Evolutionary conservation across 2,888 invertebrate genomes (phyloP), one percentile per base, ranked within the genome.

Genomic region (Serripes groenlandicus): DNA sequence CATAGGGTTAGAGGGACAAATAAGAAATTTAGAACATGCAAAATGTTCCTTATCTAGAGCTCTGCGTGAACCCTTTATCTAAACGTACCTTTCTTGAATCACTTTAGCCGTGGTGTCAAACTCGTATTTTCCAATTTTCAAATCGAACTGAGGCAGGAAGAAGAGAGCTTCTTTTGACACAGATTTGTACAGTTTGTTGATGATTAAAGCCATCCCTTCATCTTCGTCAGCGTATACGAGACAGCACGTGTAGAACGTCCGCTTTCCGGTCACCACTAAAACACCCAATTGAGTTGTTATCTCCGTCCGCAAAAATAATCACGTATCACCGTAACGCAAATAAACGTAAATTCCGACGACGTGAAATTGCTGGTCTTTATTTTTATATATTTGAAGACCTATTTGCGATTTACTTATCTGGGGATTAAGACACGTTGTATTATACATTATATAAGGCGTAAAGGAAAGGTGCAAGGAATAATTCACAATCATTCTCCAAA

Each of bases 141-240:
- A 72, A 35, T 85, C 85, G 66, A 85, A 85, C 71, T 82, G 85
- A 34, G 85, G 85, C 1, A 75, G 77, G 37, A 85, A 85, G 54
- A 82, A 85, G 18, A 66, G 42, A 15, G 80, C 74, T 9, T 73
- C 64, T 32, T 42, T 68, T 18, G 64, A 69, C 5, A 82, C 79
- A 11, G 66, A 34, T 35, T 71, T 74, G 69, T 71, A 85, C 56
- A 85, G 71, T 7, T 75, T 75, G 21, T 71, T 80, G 35, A 85
- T 75, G 26, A 78, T 60, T 7, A 56, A 68, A 3, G 78, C 85
- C 75, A 80, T 80, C 30, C 72, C 71, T 18, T 80, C 77, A 52
- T 85, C 85, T 49, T 85, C 80, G 49, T 82, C 78, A 0, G 85
- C 77, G 30, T 80, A 80, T 54, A 81, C 69, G 21, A 85, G 66